Evolutionary conservation across 2,113 vertebrate genomes (phyloP).

Genomic region (Cynocephalus volans): DNA sequence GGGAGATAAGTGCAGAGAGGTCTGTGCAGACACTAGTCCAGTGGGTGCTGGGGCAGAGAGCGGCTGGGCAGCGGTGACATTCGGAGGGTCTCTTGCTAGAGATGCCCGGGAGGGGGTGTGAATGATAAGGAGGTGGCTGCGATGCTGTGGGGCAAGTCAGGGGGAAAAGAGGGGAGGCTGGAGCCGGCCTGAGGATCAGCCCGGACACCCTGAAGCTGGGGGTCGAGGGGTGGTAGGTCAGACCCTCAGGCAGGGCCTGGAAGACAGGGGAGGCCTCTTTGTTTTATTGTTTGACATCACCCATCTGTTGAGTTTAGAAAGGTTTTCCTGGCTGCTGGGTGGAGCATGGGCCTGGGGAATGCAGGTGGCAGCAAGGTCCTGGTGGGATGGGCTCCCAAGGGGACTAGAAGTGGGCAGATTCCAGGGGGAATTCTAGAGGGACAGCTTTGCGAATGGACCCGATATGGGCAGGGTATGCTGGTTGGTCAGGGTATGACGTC

Average conservation of each 20-base stretch:
- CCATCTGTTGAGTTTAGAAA: background rate
- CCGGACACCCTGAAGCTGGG: background rate
- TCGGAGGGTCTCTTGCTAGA: background rate
- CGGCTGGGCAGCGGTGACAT: background rate
- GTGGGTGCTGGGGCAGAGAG: background rate
- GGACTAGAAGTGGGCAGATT: background rate
- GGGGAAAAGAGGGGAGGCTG: background rate
- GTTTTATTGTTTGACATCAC: background rate
- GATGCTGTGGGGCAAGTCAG: too few species aligned
- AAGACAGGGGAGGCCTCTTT: background rate
- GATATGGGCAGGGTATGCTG: background rate
- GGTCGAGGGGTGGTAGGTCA: background rate
- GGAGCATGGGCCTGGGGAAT: background rate
- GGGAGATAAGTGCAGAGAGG: background rate
- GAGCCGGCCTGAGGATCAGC: background rate
- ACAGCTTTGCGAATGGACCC: background rate
- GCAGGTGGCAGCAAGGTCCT: too few species aligned
- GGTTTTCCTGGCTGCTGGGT: background rate
- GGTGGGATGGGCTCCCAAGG: too few species aligned
- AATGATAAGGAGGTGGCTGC: too few species aligned
- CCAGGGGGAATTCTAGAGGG: background rate
- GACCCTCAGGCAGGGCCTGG: background rate
- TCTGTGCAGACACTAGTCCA: background rate
- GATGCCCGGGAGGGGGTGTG: accelerated
- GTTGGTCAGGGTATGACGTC: too few species aligned